phyloP scores from a whole-genome alignment of 2,797 vertebrate species.

The Trachops cirrhosus region DNA sequence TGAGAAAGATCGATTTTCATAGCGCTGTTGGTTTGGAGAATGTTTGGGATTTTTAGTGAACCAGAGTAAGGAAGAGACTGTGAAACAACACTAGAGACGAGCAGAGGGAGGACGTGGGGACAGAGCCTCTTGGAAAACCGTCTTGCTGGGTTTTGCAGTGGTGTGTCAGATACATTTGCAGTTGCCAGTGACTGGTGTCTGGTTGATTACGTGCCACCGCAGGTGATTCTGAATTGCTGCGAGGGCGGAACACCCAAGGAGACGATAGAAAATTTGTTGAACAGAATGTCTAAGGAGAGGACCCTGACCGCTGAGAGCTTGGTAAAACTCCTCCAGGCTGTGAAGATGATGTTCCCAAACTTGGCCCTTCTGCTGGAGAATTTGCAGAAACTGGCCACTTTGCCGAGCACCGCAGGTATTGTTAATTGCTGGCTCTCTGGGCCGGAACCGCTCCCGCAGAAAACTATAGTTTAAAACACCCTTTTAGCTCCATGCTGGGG shows the following conservation, averaged over 20 bases:
- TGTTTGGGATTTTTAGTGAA: background rate
- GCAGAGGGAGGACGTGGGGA: background rate
- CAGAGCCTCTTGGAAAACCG: background rate
- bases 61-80: background rate
- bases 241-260: slow-evolving; percentile 78
- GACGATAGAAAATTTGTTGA: slow-evolving; percentile 81
- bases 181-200: slow-evolving; percentile 29
- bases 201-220: slow-evolving; percentile 57
- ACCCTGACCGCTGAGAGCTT: slow-evolving; percentile 82
- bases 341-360: slow-evolving; percentile 78
- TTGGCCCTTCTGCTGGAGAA: slow-evolving; percentile 82
- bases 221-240: slow-evolving; percentile 89
- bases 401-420: slow-evolving; percentile 73
- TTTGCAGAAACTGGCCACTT: slow-evolving; percentile 52
- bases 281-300: slow-evolving; percentile 82
- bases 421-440: slow-evolving; percentile 53
- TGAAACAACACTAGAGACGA: background rate
- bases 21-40: background rate
- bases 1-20: background rate
- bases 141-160: background rate
- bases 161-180: background rate
- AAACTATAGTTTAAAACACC: background rate
- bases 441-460: background rate
- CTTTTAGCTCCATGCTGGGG: background rate
- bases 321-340: slow-evolving; percentile 82